Evolutionary conservation across 2,797 vertebrate species (phyloP).

Genomic region (Esox lucius): DNA sequence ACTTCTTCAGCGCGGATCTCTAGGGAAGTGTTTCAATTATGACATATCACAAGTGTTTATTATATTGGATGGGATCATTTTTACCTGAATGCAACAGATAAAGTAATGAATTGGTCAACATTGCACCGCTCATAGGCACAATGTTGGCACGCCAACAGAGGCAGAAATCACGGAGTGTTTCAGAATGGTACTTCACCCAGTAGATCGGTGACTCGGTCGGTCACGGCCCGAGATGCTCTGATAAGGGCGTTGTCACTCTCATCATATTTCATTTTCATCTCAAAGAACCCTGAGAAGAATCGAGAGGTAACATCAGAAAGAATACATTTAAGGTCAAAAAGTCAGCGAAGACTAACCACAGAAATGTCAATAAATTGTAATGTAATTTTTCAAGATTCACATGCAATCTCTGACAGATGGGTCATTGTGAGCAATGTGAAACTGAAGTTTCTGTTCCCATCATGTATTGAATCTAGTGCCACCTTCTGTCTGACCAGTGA

Average conservation of each 20-base stretch:
- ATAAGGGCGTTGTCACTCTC: constrained; percentile 90
- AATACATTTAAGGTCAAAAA: neutral
- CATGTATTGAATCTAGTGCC: constrained; percentile 40
- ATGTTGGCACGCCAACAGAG: no score
- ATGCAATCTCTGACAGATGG: neutral
- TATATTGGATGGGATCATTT: no score
- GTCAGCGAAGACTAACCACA: neutral
- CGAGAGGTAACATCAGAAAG: neutral
- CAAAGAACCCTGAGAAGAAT: constrained; percentile 83
- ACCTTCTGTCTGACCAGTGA: constrained; percentile 45
- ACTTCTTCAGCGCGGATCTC: neutral
- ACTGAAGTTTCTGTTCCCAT: neutral
- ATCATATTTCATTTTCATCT: constrained; percentile 97
- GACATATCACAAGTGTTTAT: no score
- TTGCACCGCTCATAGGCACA: no score
- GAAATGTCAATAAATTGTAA: neutral
- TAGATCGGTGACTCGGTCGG: constrained; percentile 85
- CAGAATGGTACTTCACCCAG: constrained; percentile 72
- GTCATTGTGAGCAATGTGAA: neutral
- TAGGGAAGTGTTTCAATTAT: no score
- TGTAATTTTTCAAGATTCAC: neutral
- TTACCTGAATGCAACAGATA: no score
- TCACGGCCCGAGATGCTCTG: constrained; percentile 85
- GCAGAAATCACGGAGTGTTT: no score
- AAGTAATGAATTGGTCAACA: no score